Evolutionary conservation across 2,888 invertebrate species (phyloP), one percentile per base, ranked within the genome.

Genomic region (Acronicta alni): DNA sequence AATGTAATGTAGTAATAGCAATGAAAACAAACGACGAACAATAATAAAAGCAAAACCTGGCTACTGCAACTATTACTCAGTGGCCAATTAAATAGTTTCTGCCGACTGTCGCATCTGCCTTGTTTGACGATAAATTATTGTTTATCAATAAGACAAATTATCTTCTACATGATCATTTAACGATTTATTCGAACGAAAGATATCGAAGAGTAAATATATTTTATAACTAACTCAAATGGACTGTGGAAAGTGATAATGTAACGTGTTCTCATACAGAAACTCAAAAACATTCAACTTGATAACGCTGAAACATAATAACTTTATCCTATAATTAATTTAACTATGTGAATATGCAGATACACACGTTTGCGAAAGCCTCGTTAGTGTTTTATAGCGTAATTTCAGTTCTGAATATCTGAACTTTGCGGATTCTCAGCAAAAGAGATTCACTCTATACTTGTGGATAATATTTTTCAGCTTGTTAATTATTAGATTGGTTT

Each of bases 331-430:
- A 55, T 47, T 43, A 54, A 39, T 41, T 41, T 39, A 30, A 54
- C 39, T 37, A 17, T 18, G 38, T 26, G 49, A 54, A 64, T 59
- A 45, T 64, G 30, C 7, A 45, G n/a, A 55, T 30, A 30, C 30
- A 12, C 30, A 35, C n/a, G 35, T 35, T 35, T 35, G 35, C 35
- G n/a, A 35, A n/a, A n/a, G 35, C n/a, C 35, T 35, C 35, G 26
- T 16, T 43, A 6, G 37, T 47, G 20, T 47, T 37, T 20, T 37
- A 47, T 15, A 20, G 37, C 20, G 17, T 32, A 23, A 48, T 53
- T 53, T 44, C 10, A 47, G 45, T 54, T 1, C 9, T 20, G 14
- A 49, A 65, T 46, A 32, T 45, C 18, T 9, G 16, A 0, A 12
- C 12, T 15, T 0, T 35, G 9, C 17, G 10, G 1, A 26, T 49